Evolutionary conservation across 2,888 invertebrate genomes (phyloP).

Genomic region (Amiota communis): DNA sequence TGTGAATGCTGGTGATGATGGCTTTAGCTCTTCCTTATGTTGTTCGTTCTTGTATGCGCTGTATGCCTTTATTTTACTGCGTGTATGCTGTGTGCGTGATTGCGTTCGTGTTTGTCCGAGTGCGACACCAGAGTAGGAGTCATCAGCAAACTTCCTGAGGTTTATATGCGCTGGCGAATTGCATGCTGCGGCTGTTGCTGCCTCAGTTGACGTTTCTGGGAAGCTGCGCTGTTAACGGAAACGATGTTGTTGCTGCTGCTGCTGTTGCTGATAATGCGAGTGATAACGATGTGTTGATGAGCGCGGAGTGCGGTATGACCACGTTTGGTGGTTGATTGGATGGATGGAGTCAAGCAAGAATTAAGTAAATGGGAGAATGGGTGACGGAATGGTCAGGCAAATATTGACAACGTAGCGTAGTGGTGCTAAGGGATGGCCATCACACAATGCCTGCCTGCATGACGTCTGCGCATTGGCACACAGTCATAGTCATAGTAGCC

Average conservation of each 20-base stretch:
- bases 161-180: constrained; percentile 64
- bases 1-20: constrained; percentile 14
- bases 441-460: constrained; percentile 13
- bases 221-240: constrained; percentile 21
- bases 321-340: constrained; percentile 27
- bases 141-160: constrained; percentile 61
- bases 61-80: neutral
- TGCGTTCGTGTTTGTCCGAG: constrained; percentile 42
- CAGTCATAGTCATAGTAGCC: neutral
- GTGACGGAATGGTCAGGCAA: constrained; percentile 11
- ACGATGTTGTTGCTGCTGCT: neutral
- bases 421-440: constrained; percentile 25
- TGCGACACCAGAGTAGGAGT: constrained; percentile 71
- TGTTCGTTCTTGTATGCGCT: constrained; percentile 26
- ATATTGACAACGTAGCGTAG: constrained; percentile 32
- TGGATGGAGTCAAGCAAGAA: constrained; percentile 2
- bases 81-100: constrained; percentile 42
- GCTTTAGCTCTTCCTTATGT: neutral
- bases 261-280: constrained; percentile 43
- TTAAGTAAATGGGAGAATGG: neutral
- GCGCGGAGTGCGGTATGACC: constrained; percentile 19
- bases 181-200: constrained; percentile 34
- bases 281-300: constrained; percentile 49
- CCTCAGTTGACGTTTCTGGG: constrained; percentile 23
- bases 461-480: constrained; percentile 52